Percentiles rank a stretch among this genome's conserved stretches.
These are phyloP conservation scores for Tachysurus fulvidraco DNA, from an alignment of 2,113 vertebrate genomes.

Conservation along the genomic window DNA sequence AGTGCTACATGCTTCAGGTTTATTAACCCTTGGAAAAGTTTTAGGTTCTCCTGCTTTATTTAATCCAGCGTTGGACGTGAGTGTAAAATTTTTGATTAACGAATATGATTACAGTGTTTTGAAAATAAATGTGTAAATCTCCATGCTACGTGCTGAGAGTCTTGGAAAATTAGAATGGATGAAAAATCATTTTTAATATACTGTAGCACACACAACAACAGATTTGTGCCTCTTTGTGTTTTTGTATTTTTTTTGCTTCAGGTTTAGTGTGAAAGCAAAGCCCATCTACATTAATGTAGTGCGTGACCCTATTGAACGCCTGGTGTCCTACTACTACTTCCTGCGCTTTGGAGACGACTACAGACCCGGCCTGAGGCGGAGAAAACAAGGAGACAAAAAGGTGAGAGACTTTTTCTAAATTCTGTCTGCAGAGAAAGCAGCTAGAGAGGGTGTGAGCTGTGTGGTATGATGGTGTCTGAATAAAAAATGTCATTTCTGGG, in stretches of 20 bases:
- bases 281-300: conserved; percentile 98
- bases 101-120: not conserved
- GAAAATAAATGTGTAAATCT: not conserved
- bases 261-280: conserved; percentile 95
- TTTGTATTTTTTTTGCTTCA: conserved; percentile 56
- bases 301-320: conserved; percentile 94
- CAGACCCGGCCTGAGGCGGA: conserved; percentile 90
- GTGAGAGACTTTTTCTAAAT: conserved; percentile 62
- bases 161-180: not conserved
- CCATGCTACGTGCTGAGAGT: not conserved
- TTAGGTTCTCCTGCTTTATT: not conserved
- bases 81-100: not conserved
- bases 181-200: not conserved
- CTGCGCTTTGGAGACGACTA: conserved; percentile 97
- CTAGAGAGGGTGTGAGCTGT: not conserved
- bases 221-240: not conserved
- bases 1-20: not conserved
- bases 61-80: not conserved
- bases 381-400: conserved; percentile 99
- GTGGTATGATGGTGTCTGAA: not conserved
- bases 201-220: too few relatives aligned
- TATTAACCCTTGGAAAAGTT: not conserved
- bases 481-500: not conserved
- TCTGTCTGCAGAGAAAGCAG: not conserved
- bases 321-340: conserved; percentile 99